Conservation (phyloP, 2,113 vertebrate genomes). For the Physeter macrocephalus region DNA sequence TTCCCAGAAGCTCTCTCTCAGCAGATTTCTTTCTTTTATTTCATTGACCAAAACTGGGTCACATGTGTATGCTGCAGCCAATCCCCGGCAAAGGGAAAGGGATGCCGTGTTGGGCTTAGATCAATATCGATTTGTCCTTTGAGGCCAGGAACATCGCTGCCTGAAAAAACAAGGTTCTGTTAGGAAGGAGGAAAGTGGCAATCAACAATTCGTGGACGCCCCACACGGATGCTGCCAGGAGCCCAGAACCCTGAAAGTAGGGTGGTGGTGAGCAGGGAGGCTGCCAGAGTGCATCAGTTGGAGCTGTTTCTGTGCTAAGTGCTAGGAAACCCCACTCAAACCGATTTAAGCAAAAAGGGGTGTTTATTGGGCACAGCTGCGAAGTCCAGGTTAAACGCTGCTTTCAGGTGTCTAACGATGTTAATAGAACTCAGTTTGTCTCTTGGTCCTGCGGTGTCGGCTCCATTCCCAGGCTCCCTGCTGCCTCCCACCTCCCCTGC, state of each 20-base stretch:
- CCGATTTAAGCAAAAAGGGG: not conserved
- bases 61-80: not conserved
- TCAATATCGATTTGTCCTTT: not conserved
- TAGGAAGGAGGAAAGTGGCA: not conserved
- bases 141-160: not conserved
- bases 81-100: not conserved
- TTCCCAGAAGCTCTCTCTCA: not conserved
- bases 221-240: not conserved
- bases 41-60: not conserved
- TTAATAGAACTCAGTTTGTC: not conserved
- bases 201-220: fast-evolving
- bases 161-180: not conserved
- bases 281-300: no score
- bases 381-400: not conserved
- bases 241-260: not conserved
- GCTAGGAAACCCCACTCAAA: not conserved
- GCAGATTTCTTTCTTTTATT: not conserved
- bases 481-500: no score
- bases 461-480: not conserved
- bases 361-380: not conserved
- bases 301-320: not conserved
- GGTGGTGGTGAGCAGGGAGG: not conserved
- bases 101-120: not conserved
- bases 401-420: not conserved
- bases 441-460: not conserved